Evolutionary conservation across 2,113 vertebrate species (phyloP), one percentile per base, ranked within the genome.

Genomic region (Proterorhinus semilunaris): DNA sequence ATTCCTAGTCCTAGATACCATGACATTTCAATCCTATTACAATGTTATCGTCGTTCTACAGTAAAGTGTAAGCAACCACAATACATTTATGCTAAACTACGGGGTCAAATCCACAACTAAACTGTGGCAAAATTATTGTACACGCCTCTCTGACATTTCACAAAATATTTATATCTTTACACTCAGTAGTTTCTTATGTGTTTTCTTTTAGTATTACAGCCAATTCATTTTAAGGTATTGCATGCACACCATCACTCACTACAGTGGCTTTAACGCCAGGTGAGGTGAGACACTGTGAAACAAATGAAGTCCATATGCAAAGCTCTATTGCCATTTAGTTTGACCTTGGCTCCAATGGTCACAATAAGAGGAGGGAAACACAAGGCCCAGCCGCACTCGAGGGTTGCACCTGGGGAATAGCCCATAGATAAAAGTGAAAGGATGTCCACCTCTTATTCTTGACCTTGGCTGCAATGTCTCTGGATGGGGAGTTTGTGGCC

Each of bases 291-390:
- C 69, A 65, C 51, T 62, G 57, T 62, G 72, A 62, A 44, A 57
- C 65, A 61, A 81, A 74, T 68, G 47, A 16, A 47, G 44, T 83
- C 88, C 90, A 90, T 91, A 83, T 82, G 78, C 71, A 80, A 80
- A 81, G 71, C 78, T 76, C 77, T 13, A 27, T 84, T 69, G 57
- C 66, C 57, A 61, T 83, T 71, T 75, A 74, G 82, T 57, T 65
- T 87, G 90, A 93, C 91, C 92, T 92, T 93, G 89, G 84, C 72
- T 78, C 65, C 78, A 82, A 78, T 58, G 52, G 72, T 85, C 90
- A 89, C 89, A 90, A 87, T 82, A 86, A 69, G 62, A 87, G 84
- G 87, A 84, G 83, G 80, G 83, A 76, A 76, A 54, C 74, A 69
- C 45, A 8, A 21, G 15, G 75, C 81, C 82, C 66, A 65, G 78